Conservation (phyloP, 2,113 vertebrate genomes). For the Geococcyx californianus region DNA sequence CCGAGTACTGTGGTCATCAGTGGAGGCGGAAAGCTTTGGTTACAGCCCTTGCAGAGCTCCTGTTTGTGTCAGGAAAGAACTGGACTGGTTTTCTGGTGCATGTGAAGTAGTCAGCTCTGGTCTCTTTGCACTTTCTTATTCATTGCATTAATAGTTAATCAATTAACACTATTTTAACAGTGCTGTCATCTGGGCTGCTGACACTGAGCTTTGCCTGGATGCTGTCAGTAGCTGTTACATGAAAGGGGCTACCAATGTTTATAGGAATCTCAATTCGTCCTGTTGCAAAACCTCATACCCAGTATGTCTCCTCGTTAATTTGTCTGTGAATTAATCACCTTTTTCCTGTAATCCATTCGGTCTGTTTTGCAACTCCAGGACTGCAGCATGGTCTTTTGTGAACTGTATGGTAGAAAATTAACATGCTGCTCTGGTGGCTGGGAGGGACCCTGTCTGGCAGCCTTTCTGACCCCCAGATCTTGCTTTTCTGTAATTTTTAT, state of each 20-base stretch:
- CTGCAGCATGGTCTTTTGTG: not conserved
- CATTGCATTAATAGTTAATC: not conserved
- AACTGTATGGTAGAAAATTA: not conserved
- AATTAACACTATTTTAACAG: too few species aligned
- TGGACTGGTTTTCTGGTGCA: not conserved
- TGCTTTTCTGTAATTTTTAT: not conserved
- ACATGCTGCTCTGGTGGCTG: not conserved
- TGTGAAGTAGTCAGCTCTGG: not conserved
- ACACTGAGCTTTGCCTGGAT: not conserved
- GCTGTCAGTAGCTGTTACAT: not conserved
- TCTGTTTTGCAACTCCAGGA: not conserved
- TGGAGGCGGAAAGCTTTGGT: not conserved
- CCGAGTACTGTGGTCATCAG: not conserved
- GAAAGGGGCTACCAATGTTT: not conserved
- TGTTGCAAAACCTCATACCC: not conserved
- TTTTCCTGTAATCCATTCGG: not conserved
- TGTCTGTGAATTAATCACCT: not conserved
- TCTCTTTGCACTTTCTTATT: not conserved
- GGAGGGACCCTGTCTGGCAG: not conserved
- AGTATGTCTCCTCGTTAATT: not conserved
- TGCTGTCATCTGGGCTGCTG: not conserved
- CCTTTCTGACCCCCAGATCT: not conserved
- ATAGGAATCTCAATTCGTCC: not conserved
- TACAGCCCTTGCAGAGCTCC: conserved; percentile 19
- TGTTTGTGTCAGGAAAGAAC: not conserved